Conservation (phyloP, 1,140 invertebrate genomes). For the Meloidogyne floridensis region DNA sequence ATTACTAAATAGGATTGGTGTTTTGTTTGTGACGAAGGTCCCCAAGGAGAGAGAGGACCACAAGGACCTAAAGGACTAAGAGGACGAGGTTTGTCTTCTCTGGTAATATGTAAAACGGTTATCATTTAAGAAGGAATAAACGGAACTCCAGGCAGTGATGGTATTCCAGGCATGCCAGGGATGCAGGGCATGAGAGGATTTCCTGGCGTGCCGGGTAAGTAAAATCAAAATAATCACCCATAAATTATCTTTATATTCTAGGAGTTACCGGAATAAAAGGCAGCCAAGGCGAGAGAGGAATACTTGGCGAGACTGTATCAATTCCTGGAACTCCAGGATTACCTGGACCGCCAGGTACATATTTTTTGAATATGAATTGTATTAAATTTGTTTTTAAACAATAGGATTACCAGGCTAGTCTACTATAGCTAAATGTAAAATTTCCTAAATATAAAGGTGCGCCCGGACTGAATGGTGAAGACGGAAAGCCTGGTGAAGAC, state of each 20-base stretch:
- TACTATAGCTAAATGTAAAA: not conserved
- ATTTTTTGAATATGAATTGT: not conserved
- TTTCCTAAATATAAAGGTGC: slow-evolving; percentile 11
- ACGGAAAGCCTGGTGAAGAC: slow-evolving; percentile 16
- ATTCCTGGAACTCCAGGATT: not conserved
- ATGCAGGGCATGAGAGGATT: slow-evolving; percentile 1
- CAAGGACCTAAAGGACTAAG: slow-evolving; percentile 11
- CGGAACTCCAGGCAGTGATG: slow-evolving; percentile 1
- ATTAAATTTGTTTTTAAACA: not conserved
- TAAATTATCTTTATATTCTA: not conserved
- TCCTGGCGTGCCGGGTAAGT: slow-evolving; percentile 4
- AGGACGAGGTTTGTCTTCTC: not conserved
- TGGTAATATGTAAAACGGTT: not conserved
- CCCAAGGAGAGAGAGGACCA: slow-evolving; percentile 10
- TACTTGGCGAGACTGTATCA: not conserved
- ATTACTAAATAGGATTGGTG: slow-evolving; percentile 18
- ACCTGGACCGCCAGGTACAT: not conserved
- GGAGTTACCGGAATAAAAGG: not conserved
- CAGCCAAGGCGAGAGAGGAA: not conserved
- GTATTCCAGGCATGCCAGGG: slow-evolving; percentile 4
- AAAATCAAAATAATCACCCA: not conserved
- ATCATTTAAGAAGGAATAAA: too few relatives aligned
- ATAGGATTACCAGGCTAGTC: not conserved
- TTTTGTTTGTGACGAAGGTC: slow-evolving; percentile 20
- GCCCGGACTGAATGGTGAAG: not conserved